Percentiles rank a stretch among this genome's conserved stretches.
Evolutionary conservation across 2,888 invertebrate genomes (phyloP).

Genomic region (Nebria brevicollis): DNA sequence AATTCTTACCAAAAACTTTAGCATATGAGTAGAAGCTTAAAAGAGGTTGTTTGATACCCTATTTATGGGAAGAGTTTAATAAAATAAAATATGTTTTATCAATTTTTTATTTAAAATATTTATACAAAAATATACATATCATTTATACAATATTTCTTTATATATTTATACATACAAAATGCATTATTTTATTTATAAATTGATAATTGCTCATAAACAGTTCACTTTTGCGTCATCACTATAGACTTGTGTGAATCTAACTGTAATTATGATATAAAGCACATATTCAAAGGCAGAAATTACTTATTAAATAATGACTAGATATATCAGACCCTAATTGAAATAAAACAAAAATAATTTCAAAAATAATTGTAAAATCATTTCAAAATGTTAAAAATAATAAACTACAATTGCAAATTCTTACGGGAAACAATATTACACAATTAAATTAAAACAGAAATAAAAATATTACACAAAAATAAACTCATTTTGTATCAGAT

Average conservation of each 20-base stretch:
- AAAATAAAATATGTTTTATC: slow-evolving; percentile 3
- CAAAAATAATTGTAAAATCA: background rate
- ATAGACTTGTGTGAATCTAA: background rate
- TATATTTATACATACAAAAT: background rate
- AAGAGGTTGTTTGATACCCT: too few species aligned
- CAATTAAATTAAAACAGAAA: background rate
- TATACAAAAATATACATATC: slow-evolving; percentile 45
- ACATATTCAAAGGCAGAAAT: slow-evolving; percentile 37
- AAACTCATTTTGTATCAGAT: slow-evolving; percentile 2
- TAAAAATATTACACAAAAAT: background rate
- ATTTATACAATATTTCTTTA: slow-evolving; percentile 38
- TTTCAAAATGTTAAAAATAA: too few species aligned
- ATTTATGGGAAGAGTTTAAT: background rate
- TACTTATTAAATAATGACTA: slow-evolving; percentile 38
- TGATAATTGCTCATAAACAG: background rate
- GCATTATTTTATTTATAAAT: background rate
- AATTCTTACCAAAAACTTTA: too few species aligned
- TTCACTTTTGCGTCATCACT: background rate
- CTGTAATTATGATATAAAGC: slow-evolving; percentile 8
- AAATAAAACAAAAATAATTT: slow-evolving; percentile 23
- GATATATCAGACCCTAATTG: slow-evolving; percentile 26
- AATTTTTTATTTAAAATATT: slow-evolving; percentile 39
- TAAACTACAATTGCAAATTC: too few species aligned
- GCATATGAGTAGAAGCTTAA: too few species aligned
- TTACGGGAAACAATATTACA: too few species aligned